phyloP scores from a whole-genome alignment of 2,113 vertebrate species.

The Rhea pennata region DNA sequence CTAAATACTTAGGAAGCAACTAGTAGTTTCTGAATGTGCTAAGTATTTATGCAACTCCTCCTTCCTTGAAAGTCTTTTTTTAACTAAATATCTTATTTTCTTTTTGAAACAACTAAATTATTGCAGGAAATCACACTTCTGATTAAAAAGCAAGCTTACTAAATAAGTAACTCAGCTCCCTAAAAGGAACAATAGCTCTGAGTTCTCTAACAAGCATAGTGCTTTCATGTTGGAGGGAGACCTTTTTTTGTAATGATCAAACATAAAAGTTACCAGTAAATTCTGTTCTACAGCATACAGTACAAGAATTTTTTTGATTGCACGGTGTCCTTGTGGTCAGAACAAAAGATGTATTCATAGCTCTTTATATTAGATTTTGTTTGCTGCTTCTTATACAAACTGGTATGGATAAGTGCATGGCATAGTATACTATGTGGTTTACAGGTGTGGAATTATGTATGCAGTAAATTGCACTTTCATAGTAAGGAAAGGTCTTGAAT shows the following conservation, averaged over 20 bases:
- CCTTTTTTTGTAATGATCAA: not conserved
- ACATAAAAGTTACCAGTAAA: not conserved
- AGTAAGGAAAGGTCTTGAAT: slow-evolving; percentile 28
- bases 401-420: not conserved
- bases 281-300: not conserved
- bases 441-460: slow-evolving; percentile 45
- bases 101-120: slow-evolving; percentile 36
- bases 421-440: slow-evolving; percentile 5
- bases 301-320: not conserved
- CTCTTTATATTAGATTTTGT: not conserved
- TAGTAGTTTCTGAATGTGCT: slow-evolving; percentile 30
- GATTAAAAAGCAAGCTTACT: not conserved
- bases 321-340: not conserved
- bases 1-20: slow-evolving; percentile 61
- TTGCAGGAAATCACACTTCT: slow-evolving; percentile 25
- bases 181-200: not conserved
- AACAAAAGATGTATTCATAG: not conserved
- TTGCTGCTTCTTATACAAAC: not conserved
- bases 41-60: slow-evolving; percentile 68
- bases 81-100: not conserved
- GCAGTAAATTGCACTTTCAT: slow-evolving; percentile 67
- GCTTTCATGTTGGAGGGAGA: not conserved
- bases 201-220: not conserved
- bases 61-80: slow-evolving; percentile 22
- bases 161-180: not conserved